Evolutionary conservation across 1,140 invertebrate genomes (phyloP), one percentile per base, ranked within the genome.

Genomic region (Callitettix versicolor): DNA sequence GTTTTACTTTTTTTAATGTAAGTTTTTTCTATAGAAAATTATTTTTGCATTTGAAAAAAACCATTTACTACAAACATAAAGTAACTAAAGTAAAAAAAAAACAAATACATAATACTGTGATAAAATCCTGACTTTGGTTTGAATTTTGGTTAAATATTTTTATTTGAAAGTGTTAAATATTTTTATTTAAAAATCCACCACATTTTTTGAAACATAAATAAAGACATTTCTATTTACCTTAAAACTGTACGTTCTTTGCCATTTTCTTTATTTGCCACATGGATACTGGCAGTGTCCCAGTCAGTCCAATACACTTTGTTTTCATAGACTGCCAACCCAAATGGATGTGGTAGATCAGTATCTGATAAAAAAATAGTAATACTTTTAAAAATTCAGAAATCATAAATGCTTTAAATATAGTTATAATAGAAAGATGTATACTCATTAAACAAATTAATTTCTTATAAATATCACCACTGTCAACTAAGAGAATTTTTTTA

Each of bases 241-340:
- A 84, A 53, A 1, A 76, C 69, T 2, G 71, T 69, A 59, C 76
- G 76, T 52, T 80, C 68, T 63, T 80, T 79, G 0, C 79, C 77
- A 2, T 72, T 79, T 47, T 80, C 76, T 65, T 86, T 88, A 60
- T 86, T 71, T 14, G 79, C 81, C 86, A 77, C 77, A 68, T 87
- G 81, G 22, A 92, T 86, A 7, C 80, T 83, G 51, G 76, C 74
- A 0, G 82, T 85, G 3, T 82, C 76, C 80, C 85, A 87, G 63
- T 95, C 91, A 0, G 86, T 89, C 89, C 91, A 95, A 62, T 87
- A 93, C 0, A 96, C 76, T 52, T 80, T 79, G 48, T 90, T 83
- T 33, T 86, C 86, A 68, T 87, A 88, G 1, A 96, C 78, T 44
- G 88, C 84, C 51, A 96, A 65, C 0, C 88, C 87, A 68, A 92